Evolutionary conservation across 2,888 invertebrate genomes (phyloP).

Genomic region (Heliconius hortense): DNA sequence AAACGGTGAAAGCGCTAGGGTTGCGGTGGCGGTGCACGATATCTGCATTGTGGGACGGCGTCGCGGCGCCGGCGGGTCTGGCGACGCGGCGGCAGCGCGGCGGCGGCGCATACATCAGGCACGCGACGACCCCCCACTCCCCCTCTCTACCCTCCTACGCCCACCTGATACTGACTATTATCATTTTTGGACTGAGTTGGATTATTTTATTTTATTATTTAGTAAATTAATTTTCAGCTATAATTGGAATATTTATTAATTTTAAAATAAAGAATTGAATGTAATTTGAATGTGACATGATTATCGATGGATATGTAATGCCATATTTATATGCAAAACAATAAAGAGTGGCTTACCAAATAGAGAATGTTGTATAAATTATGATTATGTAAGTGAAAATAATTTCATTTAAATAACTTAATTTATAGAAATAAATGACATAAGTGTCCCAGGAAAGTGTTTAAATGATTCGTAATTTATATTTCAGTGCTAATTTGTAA

Average conservation of each 20-base stretch:
- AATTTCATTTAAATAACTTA: no score
- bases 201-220: neutral
- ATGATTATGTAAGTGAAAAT: no score
- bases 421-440: no score
- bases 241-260: neutral
- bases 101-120: slow-evolving; percentile 80
- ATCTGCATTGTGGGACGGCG: slow-evolving; percentile 77
- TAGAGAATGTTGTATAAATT: no score
- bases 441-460: neutral
- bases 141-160: slow-evolving; percentile 1
- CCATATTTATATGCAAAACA: no score
- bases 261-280: neutral
- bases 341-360: no score
- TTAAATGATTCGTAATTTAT: neutral
- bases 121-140: slow-evolving; percentile 61
- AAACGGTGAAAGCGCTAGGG: slow-evolving; percentile 56
- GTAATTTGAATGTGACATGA: neutral
- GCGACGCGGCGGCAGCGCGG: slow-evolving; percentile 77
- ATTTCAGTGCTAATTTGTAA: neutral
- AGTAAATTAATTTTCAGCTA: neutral
- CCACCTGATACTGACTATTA: slow-evolving; percentile 19
- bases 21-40: slow-evolving; percentile 68
- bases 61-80: slow-evolving; percentile 78
- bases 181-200: slow-evolving; percentile 2
- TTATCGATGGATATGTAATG: neutral